phyloP scores from a whole-genome alignment of 2,113 vertebrate species.

The Spheniscus mendiculus region DNA sequence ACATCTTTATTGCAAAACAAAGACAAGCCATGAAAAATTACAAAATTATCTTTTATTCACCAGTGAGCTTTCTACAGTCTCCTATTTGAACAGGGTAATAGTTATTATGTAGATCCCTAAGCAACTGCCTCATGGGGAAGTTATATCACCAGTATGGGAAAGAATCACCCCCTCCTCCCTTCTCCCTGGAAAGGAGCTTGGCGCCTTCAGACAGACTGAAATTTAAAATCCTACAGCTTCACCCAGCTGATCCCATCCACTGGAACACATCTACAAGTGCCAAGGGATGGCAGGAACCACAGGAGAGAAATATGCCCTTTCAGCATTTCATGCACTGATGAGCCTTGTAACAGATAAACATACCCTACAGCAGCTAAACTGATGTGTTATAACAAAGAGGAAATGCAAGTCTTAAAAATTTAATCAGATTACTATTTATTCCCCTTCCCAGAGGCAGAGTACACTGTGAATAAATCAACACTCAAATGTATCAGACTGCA shows the following conservation, averaged over 20 bases:
- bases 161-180: slow-evolving; percentile 21
- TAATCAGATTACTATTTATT: slow-evolving; percentile 62
- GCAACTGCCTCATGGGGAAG: slow-evolving; percentile 63
- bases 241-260: slow-evolving; percentile 80
- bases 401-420: slow-evolving; percentile 63
- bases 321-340: slow-evolving; percentile 85
- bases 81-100: slow-evolving; percentile 63
- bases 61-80: slow-evolving; percentile 50
- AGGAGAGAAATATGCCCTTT: slow-evolving; percentile 74
- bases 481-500: neutral
- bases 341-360: slow-evolving; percentile 86
- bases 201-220: slow-evolving; percentile 56
- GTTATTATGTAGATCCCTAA: slow-evolving; percentile 64
- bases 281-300: slow-evolving; percentile 67
- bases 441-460: slow-evolving; percentile 35
- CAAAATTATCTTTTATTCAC: slow-evolving; percentile 67
- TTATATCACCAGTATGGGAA: slow-evolving; percentile 71
- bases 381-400: slow-evolving; percentile 77
- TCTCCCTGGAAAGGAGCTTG: slow-evolving; percentile 11
- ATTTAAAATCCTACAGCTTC: slow-evolving; percentile 67
- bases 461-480: slow-evolving; percentile 40
- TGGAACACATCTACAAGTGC: slow-evolving; percentile 74
- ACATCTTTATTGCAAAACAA: slow-evolving; percentile 61
- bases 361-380: slow-evolving; percentile 84
- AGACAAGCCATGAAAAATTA: slow-evolving; percentile 65